Evolutionary conservation across 2,797 vertebrate species (phyloP), one percentile per base, ranked within the genome.

Genomic region (Mallotus villosus): DNA sequence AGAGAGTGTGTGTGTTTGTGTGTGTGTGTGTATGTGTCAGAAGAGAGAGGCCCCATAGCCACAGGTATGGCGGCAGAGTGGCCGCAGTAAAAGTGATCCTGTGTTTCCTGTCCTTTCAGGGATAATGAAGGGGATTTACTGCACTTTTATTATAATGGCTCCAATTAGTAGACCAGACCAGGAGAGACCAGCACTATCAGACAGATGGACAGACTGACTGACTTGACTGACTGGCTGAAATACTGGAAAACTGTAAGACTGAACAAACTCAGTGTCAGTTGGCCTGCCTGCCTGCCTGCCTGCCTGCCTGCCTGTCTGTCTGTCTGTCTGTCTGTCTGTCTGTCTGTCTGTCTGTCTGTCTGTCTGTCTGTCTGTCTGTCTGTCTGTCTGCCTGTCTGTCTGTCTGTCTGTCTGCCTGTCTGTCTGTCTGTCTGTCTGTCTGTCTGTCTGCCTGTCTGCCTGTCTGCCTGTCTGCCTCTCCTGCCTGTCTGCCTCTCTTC

Each of bases 91-190:
- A 89, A 87, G 78, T 65, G 79, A 70, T 84, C 71, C 78, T 88
- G 84, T 80, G 81, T 88, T 92, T 94, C 90, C 90, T 90, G 87
- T 85, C 81, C 86, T 86, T 86, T 83, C 83, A 74, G 34, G 75
- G 83, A 78, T 91, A 88, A 89, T 88, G 77, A 83, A 73, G 73
- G 84, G 83, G 84, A 89, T 90, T 91, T 88, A 90, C 78, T 82
- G 85, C 72, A 78, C 81, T 87, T 89, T 90, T 90, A 90, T 88
- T 87, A 85, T 88, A 86, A 91, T 88, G 86, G 85, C 82, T 68
- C 77, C 85, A 88, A 84, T 89, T 86, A 85, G 81, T 85, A 86
- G 83, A 85, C 79, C 75, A 75, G 74, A 34, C 64, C 71, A 77
- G 76, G 51, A 53, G 51, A 53, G 75, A 67, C 75, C 71, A 57